Conservation (phyloP, 1,140 invertebrate species). For the Macrobrachium nipponense region DNA sequence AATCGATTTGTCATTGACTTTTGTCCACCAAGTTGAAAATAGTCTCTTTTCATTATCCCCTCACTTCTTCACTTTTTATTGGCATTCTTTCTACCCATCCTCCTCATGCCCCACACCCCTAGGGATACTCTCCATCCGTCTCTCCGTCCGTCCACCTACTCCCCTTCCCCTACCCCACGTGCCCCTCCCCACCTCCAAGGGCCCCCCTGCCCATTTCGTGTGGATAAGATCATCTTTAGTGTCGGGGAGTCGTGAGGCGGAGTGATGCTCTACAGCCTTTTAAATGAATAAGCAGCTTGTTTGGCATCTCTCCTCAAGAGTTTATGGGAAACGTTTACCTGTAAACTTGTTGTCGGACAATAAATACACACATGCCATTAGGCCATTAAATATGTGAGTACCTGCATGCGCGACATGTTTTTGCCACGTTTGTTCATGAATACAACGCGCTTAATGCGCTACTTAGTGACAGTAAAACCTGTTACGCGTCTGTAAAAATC, state of each 20-base stretch:
- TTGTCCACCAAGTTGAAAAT: too few relatives aligned
- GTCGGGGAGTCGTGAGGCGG: conserved; percentile 7
- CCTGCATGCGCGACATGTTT: conserved; percentile 19
- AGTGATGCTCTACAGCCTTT: conserved; percentile 14
- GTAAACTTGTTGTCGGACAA: conserved; percentile 8
- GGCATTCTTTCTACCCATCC: too few relatives aligned
- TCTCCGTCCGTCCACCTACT: too few relatives aligned
- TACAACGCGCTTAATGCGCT: conserved; percentile 34
- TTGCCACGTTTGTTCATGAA: conserved; percentile 27
- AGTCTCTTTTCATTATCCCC: too few relatives aligned
- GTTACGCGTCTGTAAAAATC: conserved; percentile 22
- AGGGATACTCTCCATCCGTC: too few relatives aligned
- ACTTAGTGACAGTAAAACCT: conserved; percentile 30
- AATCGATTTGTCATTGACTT: too few relatives aligned
- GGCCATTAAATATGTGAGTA: conserved; percentile 34
- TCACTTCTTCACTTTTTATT: too few relatives aligned
- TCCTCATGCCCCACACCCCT: too few relatives aligned
- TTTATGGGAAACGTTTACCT: conserved; percentile 15
- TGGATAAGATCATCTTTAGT: conserved; percentile 6
- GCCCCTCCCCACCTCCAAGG: too few relatives aligned
- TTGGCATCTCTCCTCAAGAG: conserved; percentile 19
- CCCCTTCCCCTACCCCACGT: too few relatives aligned
- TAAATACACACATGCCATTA: conserved; percentile 32
- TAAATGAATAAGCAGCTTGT: conserved; percentile 30
- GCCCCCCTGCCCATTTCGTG: background rate